Evolutionary conservation across 1,140 invertebrate genomes (phyloP), one percentile per base, ranked within the genome.

Genomic region (Drosophila suzukii): DNA sequence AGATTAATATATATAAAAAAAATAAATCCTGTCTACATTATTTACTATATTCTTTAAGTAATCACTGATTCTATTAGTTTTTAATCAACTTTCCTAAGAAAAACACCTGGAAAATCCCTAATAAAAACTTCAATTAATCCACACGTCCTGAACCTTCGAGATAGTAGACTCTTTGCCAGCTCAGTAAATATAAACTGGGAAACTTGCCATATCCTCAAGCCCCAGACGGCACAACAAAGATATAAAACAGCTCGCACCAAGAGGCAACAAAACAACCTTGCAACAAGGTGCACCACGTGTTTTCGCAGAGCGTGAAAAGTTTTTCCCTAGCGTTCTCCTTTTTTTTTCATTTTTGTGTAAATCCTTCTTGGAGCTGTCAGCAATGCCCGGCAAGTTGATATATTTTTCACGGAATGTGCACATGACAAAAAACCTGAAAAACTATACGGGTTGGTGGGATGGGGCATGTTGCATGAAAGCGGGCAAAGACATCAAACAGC

Each of bases 351-450:
- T 55, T 49, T 24, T 17, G 38, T 27, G 41, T 51, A 75, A 83
- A 81, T 84, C 67, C 67, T 85, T 85, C 72, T 67, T 82, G 58
- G 47, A 78, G 49, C 78, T 81, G 81, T 81, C 81, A 86, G 68
- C 60, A 66, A 54, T 61, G 75, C 68, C 41, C 63, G 51, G 71
- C 76, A 63, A 80, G 57, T 81, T 81, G 63, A 81, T 62, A 62
- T 67, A 81, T 78, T 78, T 81, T 82, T 77, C 57, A 81, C 79
- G 55, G 59, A 70, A 55, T 75, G 61, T 60, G 61, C 57, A 68
- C 54, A 67, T 55, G 49, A 47, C 56, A 82, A 71, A 71, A 49
- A 41, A 43, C 12, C 32, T 38, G 36, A 20, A 58, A 58, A 34
- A 58, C 62, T 72, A 56, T 39, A 13, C 32, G 30, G 38, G 36